phyloP scores from a whole-genome alignment of 2,113 vertebrate genomes.

The Thalassoma bifasciatum region DNA sequence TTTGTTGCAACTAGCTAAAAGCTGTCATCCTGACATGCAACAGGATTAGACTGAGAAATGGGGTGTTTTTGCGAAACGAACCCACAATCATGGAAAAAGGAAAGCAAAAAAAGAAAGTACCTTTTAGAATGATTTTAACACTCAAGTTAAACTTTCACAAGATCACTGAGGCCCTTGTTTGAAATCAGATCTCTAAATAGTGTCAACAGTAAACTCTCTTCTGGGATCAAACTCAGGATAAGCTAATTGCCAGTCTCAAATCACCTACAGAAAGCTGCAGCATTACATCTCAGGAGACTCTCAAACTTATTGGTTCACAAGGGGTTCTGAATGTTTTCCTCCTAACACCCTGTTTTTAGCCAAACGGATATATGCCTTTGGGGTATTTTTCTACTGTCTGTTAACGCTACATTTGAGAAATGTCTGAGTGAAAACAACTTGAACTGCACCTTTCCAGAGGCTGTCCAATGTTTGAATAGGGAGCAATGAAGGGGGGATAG shows the following conservation, averaged over 20 bases:
- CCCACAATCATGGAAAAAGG: background rate
- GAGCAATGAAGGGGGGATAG: slow-evolving; percentile 65
- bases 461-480: slow-evolving; percentile 76
- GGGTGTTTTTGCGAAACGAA: background rate
- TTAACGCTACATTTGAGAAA: slow-evolving; percentile 74
- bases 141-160: slow-evolving; percentile 6
- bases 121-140: background rate
- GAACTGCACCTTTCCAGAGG: slow-evolving; percentile 77
- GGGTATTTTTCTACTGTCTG: slow-evolving; percentile 69
- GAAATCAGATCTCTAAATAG: slow-evolving; percentile 13
- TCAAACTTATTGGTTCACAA: slow-evolving; percentile 64
- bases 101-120: background rate
- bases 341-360: slow-evolving; percentile 72
- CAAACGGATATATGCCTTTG: slow-evolving; percentile 73
- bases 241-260: slow-evolving; percentile 45
- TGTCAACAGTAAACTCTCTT: slow-evolving; percentile 42
- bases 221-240: slow-evolving; percentile 28
- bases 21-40: slow-evolving; percentile 8
- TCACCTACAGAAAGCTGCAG: slow-evolving; percentile 28
- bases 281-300: slow-evolving; percentile 43
- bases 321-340: slow-evolving; percentile 62
- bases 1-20: slow-evolving; percentile 15
- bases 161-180: background rate
- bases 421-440: slow-evolving; percentile 72
- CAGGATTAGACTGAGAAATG: slow-evolving; percentile 8